Conservation (phyloP, 2,888 invertebrate genomes). For the Eudemis profundana region DNA sequence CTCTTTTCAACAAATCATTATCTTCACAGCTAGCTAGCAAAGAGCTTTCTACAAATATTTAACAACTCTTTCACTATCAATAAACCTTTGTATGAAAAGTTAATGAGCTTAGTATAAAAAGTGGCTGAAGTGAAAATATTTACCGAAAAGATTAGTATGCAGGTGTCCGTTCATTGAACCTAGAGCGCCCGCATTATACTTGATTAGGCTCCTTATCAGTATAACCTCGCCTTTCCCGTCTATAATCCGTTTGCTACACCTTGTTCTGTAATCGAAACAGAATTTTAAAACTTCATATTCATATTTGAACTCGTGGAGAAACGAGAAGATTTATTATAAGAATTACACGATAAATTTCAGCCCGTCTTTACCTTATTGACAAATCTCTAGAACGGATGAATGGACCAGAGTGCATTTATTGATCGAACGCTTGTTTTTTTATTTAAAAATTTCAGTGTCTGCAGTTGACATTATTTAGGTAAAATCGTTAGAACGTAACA, state of each 20-base stretch:
- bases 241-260: conserved; percentile 20
- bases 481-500: too few species aligned
- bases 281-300: conserved; percentile 12
- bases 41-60: not conserved
- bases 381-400: too few species aligned
- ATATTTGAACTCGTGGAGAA: too few species aligned
- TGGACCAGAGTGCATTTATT: too few species aligned
- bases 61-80: not conserved
- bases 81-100: not conserved
- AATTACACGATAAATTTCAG: too few species aligned
- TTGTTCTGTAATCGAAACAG: conserved; percentile 10
- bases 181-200: conserved; percentile 18
- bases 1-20: too few species aligned
- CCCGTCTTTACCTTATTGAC: too few species aligned
- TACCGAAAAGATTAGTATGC: conserved; percentile 20
- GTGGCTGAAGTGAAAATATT: conserved; percentile 22
- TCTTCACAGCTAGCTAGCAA: too few species aligned
- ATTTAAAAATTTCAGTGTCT: too few species aligned
- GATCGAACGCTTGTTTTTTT: too few species aligned
- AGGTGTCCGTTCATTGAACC: conserved; percentile 34
- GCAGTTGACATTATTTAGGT: too few species aligned
- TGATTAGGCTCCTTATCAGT: conserved; percentile 26
- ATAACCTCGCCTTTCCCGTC: not conserved
- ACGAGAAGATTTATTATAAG: too few species aligned
- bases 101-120: not conserved